Conservation (phyloP, 2,113 vertebrate genomes). For the Sturnira hondurensis region DNA sequence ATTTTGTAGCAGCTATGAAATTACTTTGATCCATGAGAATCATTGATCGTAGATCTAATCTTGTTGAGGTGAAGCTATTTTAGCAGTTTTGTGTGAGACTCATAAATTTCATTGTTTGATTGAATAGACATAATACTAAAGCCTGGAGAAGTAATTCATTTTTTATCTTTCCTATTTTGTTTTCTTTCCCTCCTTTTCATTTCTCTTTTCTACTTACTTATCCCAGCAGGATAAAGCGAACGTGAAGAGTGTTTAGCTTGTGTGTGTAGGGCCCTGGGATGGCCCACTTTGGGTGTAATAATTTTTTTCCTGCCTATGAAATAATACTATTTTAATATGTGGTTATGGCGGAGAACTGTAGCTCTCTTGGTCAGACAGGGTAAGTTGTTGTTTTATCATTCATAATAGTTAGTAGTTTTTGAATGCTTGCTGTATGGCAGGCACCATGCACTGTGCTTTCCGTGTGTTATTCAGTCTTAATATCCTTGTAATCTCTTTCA, state of each 20-base stretch:
- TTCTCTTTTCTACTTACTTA: not conserved
- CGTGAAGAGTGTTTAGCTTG: not conserved
- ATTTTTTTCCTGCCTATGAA: slow-evolving; percentile 16
- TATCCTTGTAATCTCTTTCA: not conserved
- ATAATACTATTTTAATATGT: not conserved
- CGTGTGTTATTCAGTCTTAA: not conserved
- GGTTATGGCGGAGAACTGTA: not conserved
- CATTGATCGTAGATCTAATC: not conserved
- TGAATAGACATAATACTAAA: not conserved
- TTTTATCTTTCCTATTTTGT: not conserved
- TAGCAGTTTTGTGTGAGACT: not conserved
- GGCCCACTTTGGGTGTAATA: not conserved
- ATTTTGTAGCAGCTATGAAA: not conserved
- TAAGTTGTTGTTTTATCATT: not conserved
- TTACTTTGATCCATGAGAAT: not conserved
- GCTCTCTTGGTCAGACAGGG: not conserved
- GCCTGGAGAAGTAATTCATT: not conserved
- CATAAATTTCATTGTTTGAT: not conserved
- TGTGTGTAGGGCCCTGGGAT: not conserved
- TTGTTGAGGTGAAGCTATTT: not conserved
- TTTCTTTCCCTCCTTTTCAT: not conserved
- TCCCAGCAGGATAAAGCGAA: not conserved
- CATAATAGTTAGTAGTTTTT: not conserved
- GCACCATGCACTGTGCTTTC: not conserved
- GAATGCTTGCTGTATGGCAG: not conserved